Base-by-base conservation (phyloP, 1,140 invertebrate genomes). In the Sminthurides bifidus region DNA sequence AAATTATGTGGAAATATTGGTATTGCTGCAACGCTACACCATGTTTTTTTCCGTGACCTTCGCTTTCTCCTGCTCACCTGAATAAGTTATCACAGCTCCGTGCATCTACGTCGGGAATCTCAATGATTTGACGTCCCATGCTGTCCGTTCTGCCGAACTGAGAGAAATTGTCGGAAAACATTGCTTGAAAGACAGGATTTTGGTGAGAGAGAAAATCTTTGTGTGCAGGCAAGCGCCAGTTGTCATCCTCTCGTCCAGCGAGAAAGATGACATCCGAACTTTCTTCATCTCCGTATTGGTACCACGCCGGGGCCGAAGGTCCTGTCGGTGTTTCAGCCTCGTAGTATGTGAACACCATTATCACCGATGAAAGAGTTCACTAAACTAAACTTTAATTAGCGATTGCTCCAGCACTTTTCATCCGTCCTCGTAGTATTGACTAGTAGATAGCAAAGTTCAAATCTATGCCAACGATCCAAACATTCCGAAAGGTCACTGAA, bases 51-150 rank as follows among this genome's bases (percentile, higher is more conserved):
- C n/a, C n/a, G n/a, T n/a, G 3, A 15, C 15, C 10, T 43, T 10
- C 2, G 35, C 51, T 27, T 3, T 24, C 2, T 48, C 31, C 19
- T 40, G 46, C 58, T 72, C 66, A 79, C 72, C 77, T 79, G 29
- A 83, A 70, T 0, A 84, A 70, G 65, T 81, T 74, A 65, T 83
- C 79, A 63, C 84, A 83, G 8, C 80, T 81, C 53, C 80, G 68
- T 37, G 79, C 79, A 41, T 83, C 79, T 2, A 82, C 72, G 63
- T 83, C 77, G 50, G 76, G 71, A 19, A 83, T 67, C 23, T 59
- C 54, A 19, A 77, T 59, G 6, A 21, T 23, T 64, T 64, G 15
- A 66, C 68, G 38, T n/a, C n/a, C n/a, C n/a, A 17, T 17, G 10
- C 23, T 14, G 40, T 70, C 63, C 55, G 52, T 68, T 65, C 61